These are phyloP conservation scores for Heliconius hermathena DNA, from an alignment of 1,140 invertebrate genomes.

Conservation along the genomic window DNA sequence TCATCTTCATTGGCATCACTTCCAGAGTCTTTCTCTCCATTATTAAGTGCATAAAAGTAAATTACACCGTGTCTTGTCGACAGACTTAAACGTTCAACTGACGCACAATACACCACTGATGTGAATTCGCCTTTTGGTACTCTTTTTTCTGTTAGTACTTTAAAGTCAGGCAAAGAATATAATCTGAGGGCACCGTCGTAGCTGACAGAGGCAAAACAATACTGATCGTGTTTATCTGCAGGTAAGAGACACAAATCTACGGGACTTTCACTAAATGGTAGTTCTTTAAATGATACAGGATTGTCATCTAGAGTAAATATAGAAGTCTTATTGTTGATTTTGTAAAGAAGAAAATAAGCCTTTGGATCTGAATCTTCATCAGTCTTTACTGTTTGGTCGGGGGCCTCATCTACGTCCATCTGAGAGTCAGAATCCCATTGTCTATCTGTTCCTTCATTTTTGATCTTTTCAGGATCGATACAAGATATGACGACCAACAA, in stretches of 20 bases:
- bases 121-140: slow-evolving; percentile 87
- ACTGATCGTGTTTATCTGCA: slow-evolving; percentile 68
- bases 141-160: slow-evolving; percentile 84
- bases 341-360: slow-evolving; percentile 70
- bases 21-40: slow-evolving; percentile 86
- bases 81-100: slow-evolving; percentile 92
- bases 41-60: slow-evolving; percentile 90
- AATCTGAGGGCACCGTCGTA: slow-evolving; percentile 87
- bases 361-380: slow-evolving; percentile 57
- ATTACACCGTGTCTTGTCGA: slow-evolving; percentile 90
- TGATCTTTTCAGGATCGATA: slow-evolving; percentile 60
- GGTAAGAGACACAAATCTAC: slow-evolving; percentile 87
- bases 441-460: slow-evolving; percentile 54
- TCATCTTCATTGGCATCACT: slow-evolving; percentile 87
- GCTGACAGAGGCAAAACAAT: slow-evolving; percentile 81
- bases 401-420: slow-evolving; percentile 69
- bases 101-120: slow-evolving; percentile 89
- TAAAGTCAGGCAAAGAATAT: slow-evolving; percentile 85
- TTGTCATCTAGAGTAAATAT: slow-evolving; percentile 80
- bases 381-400: slow-evolving; percentile 49
- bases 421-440: slow-evolving; percentile 56
- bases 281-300: slow-evolving; percentile 84
- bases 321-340: slow-evolving; percentile 71
- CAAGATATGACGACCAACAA: slow-evolving; percentile 85
- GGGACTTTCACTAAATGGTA: slow-evolving; percentile 85